Evolutionary conservation across 2,888 invertebrate species (phyloP).

Genomic region (Spodoptera exigua): DNA sequence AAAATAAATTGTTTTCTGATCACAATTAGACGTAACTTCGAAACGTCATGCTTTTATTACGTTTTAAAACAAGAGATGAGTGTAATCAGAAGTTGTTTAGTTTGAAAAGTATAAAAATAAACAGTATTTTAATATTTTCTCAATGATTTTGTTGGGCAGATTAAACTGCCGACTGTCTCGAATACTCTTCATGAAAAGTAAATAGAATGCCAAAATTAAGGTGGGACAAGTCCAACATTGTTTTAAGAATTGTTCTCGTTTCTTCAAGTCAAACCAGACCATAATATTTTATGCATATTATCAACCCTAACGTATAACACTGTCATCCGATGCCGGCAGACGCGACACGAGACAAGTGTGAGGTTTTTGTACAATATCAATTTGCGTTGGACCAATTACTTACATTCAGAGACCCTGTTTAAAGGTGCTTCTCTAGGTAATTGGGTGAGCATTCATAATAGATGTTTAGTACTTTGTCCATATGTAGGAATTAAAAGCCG

Average conservation of each 20-base stretch:
- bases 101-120: not conserved
- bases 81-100: constrained; percentile 1
- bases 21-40: constrained; percentile 8
- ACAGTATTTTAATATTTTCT: too few relatives aligned
- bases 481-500: constrained; percentile 1
- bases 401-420: constrained; percentile 18
- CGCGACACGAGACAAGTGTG: constrained; percentile 26
- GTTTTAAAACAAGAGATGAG: not conserved
- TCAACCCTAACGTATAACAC: constrained; percentile 34
- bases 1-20: constrained; percentile 14
- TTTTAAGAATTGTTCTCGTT: too few relatives aligned
- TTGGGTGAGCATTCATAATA: constrained; percentile 9
- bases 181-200: too few relatives aligned
- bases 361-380: constrained; percentile 52
- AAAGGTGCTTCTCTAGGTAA: constrained; percentile 34
- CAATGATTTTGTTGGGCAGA: too few relatives aligned
- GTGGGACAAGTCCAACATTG: too few relatives aligned
- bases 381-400: constrained; percentile 39
- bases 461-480: not conserved
- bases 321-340: constrained; percentile 16
- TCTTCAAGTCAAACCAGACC: too few relatives aligned
- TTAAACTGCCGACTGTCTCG: too few relatives aligned
- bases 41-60: constrained; percentile 12
- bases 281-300: not conserved
- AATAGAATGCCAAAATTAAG: too few relatives aligned